Conservation (phyloP, 2,888 invertebrate genomes). For the Orchestes rusci region DNA sequence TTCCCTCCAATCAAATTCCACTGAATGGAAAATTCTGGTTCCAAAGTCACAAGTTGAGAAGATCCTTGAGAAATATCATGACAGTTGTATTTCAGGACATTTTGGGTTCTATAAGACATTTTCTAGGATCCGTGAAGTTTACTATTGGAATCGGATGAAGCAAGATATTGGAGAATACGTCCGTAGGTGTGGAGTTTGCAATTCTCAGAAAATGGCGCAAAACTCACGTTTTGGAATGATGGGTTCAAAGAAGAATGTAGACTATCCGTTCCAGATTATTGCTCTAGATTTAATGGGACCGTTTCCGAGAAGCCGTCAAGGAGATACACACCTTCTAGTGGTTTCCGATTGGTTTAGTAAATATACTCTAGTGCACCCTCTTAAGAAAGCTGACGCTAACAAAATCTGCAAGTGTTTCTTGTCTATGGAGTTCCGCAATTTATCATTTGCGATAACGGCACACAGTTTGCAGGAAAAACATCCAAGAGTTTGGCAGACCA, state of each 20-base stretch:
- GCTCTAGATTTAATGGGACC: constrained; percentile 8
- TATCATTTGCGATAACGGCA: constrained; percentile 8
- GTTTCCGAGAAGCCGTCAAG: neutral
- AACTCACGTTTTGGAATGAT: constrained; percentile 4
- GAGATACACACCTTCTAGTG: neutral
- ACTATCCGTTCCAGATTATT: constrained; percentile 11
- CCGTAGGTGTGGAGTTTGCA: neutral
- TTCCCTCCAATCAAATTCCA: constrained; percentile 5
- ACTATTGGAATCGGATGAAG: constrained; percentile 22
- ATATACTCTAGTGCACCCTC: constrained; percentile 1
- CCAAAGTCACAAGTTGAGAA: constrained; percentile 20
- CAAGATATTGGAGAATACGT: constrained; percentile 11
- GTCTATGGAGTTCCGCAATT: constrained; percentile 7
- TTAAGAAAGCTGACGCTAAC: constrained; percentile 5
- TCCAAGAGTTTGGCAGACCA: constrained; percentile 4
- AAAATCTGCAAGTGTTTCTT: constrained; percentile 4
- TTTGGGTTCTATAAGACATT: constrained; percentile 25
- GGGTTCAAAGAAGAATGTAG: constrained; percentile 10
- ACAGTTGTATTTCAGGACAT: constrained; percentile 19
- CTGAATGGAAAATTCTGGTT: constrained; percentile 26
- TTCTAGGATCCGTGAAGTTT: constrained; percentile 11
- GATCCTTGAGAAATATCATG: constrained; percentile 21
- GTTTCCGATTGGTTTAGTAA: constrained; percentile 8
- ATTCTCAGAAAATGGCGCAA: constrained; percentile 1
- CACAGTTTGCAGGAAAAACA: constrained; percentile 11